Evolutionary conservation across 2,113 vertebrate genomes (phyloP), one percentile per base, ranked within the genome.

Genomic region (Salvelinus alpinus): DNA sequence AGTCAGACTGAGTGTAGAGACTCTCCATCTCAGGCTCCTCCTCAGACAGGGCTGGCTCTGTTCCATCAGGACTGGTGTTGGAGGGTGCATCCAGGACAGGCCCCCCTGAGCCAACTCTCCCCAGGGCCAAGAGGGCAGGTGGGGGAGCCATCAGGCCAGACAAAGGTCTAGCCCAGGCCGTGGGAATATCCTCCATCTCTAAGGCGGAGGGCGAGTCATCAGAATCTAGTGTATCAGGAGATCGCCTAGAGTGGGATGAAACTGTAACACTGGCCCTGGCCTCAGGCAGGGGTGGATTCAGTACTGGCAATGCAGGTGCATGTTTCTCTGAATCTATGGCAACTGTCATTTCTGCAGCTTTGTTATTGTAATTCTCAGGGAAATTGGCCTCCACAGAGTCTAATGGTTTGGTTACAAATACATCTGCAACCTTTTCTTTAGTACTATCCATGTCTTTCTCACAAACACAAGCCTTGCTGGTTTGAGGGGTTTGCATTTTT

Each of bases 1-100:
- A 91, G 8, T 93, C 95, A 75, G 95, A 90, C 71, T 92, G 93
- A 0, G 95, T 91, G 76, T 95, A 96, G 78, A 95, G 84, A 4
- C 96, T 97, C 59, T 98, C 97, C 94, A 97, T 96, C 82, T 98
- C 97, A 0, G 95, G 95, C 80, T 98, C 97, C 34, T 93, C 93
- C 81, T 97, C 96, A 0, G 95, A 97, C 16, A 98, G 92, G 76
- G 94, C 95, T 14, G 94, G 94, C 70, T 97, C 97, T 0, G 95
- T 96, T 84, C 92, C 95, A 54, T 91, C 93, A 18, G 94, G 93
- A 81, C 91, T 94, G 8, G 90, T 95, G 91, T 95, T 96, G 57
- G 92, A 94, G 0, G 81, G 92, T 0, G 91, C 82, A 67, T 90
- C 91, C 71, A 90, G 31, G 81, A 89, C 82, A 0, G 92, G 84